Conservation (phyloP, 2,113 vertebrate genomes). For the Lynx canadensis region DNA sequence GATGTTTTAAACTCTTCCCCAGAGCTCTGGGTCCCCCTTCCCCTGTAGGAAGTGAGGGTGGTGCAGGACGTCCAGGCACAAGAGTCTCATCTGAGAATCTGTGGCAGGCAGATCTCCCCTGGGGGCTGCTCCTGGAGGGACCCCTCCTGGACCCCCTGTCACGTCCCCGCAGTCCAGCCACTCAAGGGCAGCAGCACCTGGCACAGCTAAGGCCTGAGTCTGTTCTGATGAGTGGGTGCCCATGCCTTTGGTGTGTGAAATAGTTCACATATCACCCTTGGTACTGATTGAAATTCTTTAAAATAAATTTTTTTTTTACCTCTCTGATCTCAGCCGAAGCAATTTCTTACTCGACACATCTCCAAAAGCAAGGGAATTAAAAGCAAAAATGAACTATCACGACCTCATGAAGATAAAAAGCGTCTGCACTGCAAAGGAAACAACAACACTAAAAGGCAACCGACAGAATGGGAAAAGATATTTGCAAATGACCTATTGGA, state of each 20-base stretch:
- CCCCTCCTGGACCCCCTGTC: no score
- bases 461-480: no score
- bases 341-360: no score
- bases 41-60: not conserved
- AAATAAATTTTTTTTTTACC: no score
- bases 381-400: no score
- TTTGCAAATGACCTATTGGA: no score
- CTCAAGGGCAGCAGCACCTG: not conserved
- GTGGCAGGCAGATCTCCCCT: not conserved
- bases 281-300: not conserved
- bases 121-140: not conserved
- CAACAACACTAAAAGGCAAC: no score
- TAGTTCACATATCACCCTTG: not conserved
- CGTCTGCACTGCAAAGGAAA: no score
- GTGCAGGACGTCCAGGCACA: not conserved
- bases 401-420: no score
- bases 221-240: not conserved
- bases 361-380: no score
- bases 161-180: not conserved
- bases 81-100: not conserved
- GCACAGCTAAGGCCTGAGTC: not conserved
- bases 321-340: no score
- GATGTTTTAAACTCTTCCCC: not conserved
- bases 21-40: not conserved
- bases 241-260: not conserved